Base-by-base conservation (phyloP, 1,140 invertebrate species). In the Lepidurus apus region DNA sequence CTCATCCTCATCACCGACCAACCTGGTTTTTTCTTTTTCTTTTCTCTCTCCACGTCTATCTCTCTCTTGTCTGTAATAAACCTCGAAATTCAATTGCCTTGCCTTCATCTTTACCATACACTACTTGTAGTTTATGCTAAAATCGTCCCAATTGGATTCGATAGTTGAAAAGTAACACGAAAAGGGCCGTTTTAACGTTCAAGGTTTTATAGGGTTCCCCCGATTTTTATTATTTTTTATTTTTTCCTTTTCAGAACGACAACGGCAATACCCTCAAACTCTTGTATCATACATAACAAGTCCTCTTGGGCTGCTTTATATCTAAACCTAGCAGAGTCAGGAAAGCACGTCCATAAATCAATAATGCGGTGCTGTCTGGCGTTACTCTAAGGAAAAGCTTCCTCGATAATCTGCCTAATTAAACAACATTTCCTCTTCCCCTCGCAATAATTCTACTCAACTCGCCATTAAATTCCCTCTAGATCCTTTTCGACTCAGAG, bases 381-480 rank as follows among this genome's bases (percentile, higher is more conserved):
- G 53, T 7, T 65, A 65, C 17, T n/a, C 17, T 65, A 21, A 13
- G 21, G 53, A 17, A 65, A 65, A 65, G 53, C 53, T 65, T 65
- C 53, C 53, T 65, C 8, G 53, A 65, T 65, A 65, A 65, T 65
- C 53, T 65, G 53, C 53, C 53, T 65, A 65, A 65, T 65, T 65
- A 65, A 65, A 65, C 53, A 17, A 9, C 53, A 65, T n/a, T 65
- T 65, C 53, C 53, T 13, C 53, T 17, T 21, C 53, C 21, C 21
- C 6, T 65, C 53, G 17, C 21, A 34, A 34, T 34, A 34, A 34
- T 34, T 34, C 34, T 34, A 34, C 34, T 34, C 34, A 34, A 34
- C 34, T 34, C 34, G 34, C 34, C 34, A 34, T 34, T 34, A 34
- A 65, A 65, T 65, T 65, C n/a, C 13, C 21, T 65, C 5, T 4